Evolutionary conservation across 1,140 invertebrate species (phyloP).

Genomic region (Cotesia glomerata): DNA sequence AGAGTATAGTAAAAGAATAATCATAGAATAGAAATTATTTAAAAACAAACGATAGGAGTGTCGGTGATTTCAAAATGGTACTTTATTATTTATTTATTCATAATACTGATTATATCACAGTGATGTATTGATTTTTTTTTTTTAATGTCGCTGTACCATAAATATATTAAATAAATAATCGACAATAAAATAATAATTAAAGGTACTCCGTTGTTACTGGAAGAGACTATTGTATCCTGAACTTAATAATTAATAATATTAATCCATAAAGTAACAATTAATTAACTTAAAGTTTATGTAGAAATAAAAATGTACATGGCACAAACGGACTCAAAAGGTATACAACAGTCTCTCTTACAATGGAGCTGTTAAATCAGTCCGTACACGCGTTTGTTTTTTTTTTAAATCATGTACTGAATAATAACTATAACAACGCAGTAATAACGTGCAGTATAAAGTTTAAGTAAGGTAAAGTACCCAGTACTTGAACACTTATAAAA

Average conservation of each 20-base stretch:
- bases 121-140: slow-evolving; percentile 19
- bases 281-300: neutral
- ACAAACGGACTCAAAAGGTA: neutral
- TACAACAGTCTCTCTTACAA: slow-evolving; percentile 1
- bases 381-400: neutral
- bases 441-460: no score
- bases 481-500: no score
- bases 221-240: neutral
- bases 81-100: slow-evolving; percentile 47
- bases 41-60: slow-evolving; percentile 44
- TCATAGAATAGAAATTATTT: slow-evolving; percentile 34
- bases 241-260: neutral
- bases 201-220: neutral
- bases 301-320: neutral
- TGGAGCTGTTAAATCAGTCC: neutral
- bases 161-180: slow-evolving; percentile 1
- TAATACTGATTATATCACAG: slow-evolving; percentile 40
- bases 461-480: no score
- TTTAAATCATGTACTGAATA: neutral
- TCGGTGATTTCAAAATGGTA: slow-evolving; percentile 42
- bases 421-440: no score
- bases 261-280: no score
- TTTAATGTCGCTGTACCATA: slow-evolving; percentile 3
- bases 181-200: neutral
- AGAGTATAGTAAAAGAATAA: slow-evolving; percentile 24